Evolutionary conservation across 1,140 invertebrate species (phyloP).

Genomic region (Leucophenga varia): DNA sequence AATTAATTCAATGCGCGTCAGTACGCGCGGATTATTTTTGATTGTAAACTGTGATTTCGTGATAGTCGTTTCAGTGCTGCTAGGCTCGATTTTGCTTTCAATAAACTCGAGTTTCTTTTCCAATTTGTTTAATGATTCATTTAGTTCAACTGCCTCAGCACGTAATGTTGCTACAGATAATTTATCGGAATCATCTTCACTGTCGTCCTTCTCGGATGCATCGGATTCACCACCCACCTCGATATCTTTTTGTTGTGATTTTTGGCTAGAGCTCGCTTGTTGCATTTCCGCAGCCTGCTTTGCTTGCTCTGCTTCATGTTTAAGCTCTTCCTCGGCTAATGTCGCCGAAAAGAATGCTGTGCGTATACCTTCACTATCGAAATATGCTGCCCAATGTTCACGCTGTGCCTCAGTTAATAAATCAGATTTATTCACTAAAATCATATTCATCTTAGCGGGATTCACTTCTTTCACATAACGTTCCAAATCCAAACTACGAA

Average conservation of each 20-base stretch:
- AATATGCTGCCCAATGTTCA: constrained; percentile 85
- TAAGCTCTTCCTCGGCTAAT: constrained; percentile 61
- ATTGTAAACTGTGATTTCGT: constrained; percentile 1
- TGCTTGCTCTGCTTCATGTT: constrained; percentile 51
- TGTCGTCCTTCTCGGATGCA: constrained; percentile 28
- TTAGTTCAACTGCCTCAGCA: constrained; percentile 57
- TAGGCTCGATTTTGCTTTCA: constrained; percentile 41
- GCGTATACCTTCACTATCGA: constrained; percentile 66
- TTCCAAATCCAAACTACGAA: constrained; percentile 93
- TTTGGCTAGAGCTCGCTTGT: too few species aligned
- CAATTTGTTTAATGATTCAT: constrained; percentile 58
- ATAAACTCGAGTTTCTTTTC: constrained; percentile 59
- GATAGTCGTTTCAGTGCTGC: constrained; percentile 4
- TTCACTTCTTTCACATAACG: constrained; percentile 87
- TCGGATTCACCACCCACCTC: constrained; percentile 13
- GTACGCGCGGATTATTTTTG: constrained; percentile 60
- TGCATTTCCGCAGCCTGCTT: constrained; percentile 28
- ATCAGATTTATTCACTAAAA: constrained; percentile 98
- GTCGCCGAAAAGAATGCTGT: constrained; percentile 86
- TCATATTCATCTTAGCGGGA: constrained; percentile 74
- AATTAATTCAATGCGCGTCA: constrained; percentile 64
- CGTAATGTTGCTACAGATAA: constrained; percentile 41
- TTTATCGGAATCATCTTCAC: constrained; percentile 18
- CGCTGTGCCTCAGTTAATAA: constrained; percentile 82
- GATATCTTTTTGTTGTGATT: too few species aligned